These are phyloP conservation scores for Netta rufina DNA, from an alignment of 2,797 vertebrate genomes.

Conservation along the genomic window DNA sequence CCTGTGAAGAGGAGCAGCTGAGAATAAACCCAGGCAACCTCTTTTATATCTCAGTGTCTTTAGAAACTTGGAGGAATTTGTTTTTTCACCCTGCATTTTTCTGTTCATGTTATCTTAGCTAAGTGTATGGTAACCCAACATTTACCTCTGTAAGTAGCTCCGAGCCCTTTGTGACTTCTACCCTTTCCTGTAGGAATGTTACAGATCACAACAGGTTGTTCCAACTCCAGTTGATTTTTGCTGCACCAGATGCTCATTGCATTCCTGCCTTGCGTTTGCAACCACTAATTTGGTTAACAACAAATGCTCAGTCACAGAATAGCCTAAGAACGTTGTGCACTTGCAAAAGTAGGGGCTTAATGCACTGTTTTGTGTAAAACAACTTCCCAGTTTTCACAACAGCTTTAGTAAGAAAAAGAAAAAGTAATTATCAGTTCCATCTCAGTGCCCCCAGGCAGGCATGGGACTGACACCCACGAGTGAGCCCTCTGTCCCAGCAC, in stretches of 20 bases:
- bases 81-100: background rate
- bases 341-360: background rate
- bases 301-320: background rate
- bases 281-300: background rate
- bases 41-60: background rate
- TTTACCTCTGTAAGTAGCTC: background rate
- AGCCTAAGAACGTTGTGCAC: background rate
- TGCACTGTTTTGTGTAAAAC: background rate
- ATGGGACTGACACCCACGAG: background rate
- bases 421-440: background rate
- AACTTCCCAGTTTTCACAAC: background rate
- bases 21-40: background rate
- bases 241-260: background rate
- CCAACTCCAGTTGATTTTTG: background rate
- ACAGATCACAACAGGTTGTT: background rate
- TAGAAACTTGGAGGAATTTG: background rate
- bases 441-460: background rate
- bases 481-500: background rate
- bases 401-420: background rate
- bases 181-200: background rate
- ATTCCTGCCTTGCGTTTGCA: background rate
- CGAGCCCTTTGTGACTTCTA: background rate
- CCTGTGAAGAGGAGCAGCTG: background rate
- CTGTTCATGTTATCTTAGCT: background rate
- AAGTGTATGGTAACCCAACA: background rate